phyloP scores from a whole-genome alignment of 1,140 invertebrate genomes.

The Matsumurasca onukii region DNA sequence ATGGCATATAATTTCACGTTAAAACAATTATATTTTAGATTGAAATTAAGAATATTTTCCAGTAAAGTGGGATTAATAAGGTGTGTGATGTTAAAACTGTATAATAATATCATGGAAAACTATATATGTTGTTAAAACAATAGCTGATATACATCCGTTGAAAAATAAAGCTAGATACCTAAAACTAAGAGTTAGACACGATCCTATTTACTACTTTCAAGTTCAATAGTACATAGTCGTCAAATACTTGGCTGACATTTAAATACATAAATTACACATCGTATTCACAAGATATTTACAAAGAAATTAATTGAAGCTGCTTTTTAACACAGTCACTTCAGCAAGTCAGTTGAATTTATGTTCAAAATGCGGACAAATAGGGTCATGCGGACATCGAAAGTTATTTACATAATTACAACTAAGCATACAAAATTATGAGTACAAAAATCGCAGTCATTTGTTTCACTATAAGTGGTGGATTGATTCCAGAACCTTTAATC shows the following conservation, averaged over 20 bases:
- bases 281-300: not conserved
- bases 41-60: too few relatives aligned
- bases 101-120: too few relatives aligned
- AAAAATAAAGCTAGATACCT: too few relatives aligned
- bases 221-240: not conserved
- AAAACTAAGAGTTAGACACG: not conserved
- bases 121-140: too few relatives aligned
- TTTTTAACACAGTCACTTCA: not conserved
- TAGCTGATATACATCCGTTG: too few relatives aligned
- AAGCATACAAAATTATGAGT: slow-evolving; percentile 22
- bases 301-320: too few relatives aligned
- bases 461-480: not conserved
- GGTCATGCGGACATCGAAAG: not conserved
- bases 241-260: not conserved
- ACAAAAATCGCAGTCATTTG: slow-evolving; percentile 21
- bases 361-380: slow-evolving; percentile 13
- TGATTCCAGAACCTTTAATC: slow-evolving; percentile 1
- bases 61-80: too few relatives aligned
- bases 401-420: slow-evolving; percentile 21
- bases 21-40: too few relatives aligned
- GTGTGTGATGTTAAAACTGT: too few relatives aligned
- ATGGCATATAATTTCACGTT: too few relatives aligned
- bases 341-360: not conserved
- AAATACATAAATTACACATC: not conserved
- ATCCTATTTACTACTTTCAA: not conserved